These are phyloP conservation scores for Tromatobia lineatoria DNA, from an alignment of 2,888 invertebrate species.

Conservation along the genomic window DNA sequence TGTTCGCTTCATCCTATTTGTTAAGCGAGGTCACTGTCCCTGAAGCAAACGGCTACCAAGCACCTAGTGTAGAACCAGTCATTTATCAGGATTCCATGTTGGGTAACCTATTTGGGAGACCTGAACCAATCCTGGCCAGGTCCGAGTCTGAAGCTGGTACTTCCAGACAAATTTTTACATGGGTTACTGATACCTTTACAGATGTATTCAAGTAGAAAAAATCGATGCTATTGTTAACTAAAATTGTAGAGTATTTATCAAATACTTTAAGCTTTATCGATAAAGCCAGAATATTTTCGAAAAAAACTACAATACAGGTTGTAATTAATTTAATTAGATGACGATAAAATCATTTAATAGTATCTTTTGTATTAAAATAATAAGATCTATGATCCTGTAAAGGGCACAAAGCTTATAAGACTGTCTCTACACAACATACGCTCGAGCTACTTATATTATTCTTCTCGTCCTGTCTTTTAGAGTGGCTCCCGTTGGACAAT, in stretches of 20 bases:
- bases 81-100: too few species aligned
- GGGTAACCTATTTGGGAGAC: too few species aligned
- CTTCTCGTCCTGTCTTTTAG: slow-evolving; percentile 62
- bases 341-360: slow-evolving; percentile 45
- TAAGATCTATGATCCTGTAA: slow-evolving; percentile 53
- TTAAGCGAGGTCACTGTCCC: too few species aligned
- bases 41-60: too few species aligned
- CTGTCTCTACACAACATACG: slow-evolving; percentile 1
- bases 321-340: slow-evolving; percentile 20
- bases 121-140: too few species aligned
- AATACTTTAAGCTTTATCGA: too few species aligned
- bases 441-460: slow-evolving; percentile 53
- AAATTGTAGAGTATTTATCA: not conserved
- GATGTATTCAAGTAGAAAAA: not conserved
- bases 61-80: too few species aligned
- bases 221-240: not conserved
- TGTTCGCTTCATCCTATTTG: too few species aligned
- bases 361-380: slow-evolving; percentile 65
- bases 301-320: not conserved
- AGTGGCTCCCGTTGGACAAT: slow-evolving; percentile 77
- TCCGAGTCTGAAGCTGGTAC: too few species aligned
- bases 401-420: slow-evolving; percentile 28
- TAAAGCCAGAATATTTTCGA: not conserved
- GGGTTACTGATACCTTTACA: too few species aligned
- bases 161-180: too few species aligned